These are phyloP conservation scores for Gisinianus flammeolus DNA, from an alignment of 2,888 invertebrate species.

Conservation along the genomic window DNA sequence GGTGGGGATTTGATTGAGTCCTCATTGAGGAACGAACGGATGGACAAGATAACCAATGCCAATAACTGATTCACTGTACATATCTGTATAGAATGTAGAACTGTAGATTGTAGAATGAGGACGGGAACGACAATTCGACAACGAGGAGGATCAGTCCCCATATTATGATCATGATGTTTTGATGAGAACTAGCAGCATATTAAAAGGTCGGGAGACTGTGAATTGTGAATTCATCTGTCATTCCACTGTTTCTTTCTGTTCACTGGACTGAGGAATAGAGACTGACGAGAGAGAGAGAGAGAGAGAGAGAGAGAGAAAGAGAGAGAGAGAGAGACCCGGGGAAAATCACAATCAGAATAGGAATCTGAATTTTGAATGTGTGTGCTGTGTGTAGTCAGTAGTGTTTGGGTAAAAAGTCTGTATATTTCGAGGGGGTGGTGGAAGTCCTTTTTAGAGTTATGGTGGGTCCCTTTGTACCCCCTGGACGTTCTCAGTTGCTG, in stretches of 20 bases:
- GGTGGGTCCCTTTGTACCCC: conserved; percentile 59
- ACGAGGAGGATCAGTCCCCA: neutral
- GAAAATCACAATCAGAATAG: no score
- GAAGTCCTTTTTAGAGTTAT: conserved; percentile 52
- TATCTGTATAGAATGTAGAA: neutral
- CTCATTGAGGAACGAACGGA: neutral
- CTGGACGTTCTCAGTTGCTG: conserved; percentile 39
- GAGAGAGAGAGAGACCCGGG: neutral
- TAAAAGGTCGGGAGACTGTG: neutral
- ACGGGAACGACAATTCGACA: neutral
- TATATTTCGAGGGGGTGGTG: conserved; percentile 32
- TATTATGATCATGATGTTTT: neutral
- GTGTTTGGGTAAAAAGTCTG: conserved; percentile 19
- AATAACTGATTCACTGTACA: neutral
- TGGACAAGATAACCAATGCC: no score
- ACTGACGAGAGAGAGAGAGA: conserved; percentile 6
- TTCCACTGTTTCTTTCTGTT: conserved; percentile 9
- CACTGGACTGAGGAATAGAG: neutral
- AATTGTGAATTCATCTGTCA: conserved; percentile 35
- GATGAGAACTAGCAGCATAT: neutral
- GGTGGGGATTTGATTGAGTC: neutral
- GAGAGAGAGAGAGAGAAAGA: neutral
- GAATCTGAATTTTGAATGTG: neutral
- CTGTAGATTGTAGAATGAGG: neutral
- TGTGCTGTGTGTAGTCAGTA: neutral